Base-by-base conservation (phyloP, 2,888 invertebrate species). In the Strigamia transsilvanica region DNA sequence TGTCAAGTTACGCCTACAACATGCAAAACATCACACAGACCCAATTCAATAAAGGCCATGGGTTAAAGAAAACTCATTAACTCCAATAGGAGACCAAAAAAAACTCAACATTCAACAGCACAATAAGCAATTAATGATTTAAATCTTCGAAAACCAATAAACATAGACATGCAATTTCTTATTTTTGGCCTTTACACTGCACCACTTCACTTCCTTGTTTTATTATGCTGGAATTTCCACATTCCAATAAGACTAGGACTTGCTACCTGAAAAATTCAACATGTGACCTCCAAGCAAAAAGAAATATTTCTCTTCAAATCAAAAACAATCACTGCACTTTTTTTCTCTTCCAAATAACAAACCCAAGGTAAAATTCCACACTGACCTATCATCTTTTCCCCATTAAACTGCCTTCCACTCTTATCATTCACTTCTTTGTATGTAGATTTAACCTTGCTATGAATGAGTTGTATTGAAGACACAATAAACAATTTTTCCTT, bases 181-280 rank as follows among this genome's bases (percentile, higher is more conserved):
- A 73, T 73, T 73, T 27, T 73, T 73, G n/a, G n/a, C 73, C 73
- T 73, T 73, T 32, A 2, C 32, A 27, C 61, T 2, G 12, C 61
- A 66, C 23, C 21, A 73, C 73, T 73, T 73, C 21, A 73, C 73
- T 73, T 73, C 73, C 73, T 73, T 12, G 13, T 73, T 73, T 56
- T 27, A 73, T 73, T 73, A 73, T 32, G 73, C 73, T 73, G 73
- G 73, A 73, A 73, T 73, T 73, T 73, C 73, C 32, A 73, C 73
- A 73, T 73, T 73, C 73, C 73, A 73, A 73, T 73, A 73, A 13
- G 73, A 73, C 73, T 73, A 73, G 73, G 73, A 2, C 73, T n/a
- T 38, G 73, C 13, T 73, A 32, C 32, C 73, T 73, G 32, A 73
- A 27, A 73, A 73, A 73, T 73, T 6, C 73, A 73, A 73, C 73